Evolutionary conservation across 1,140 invertebrate genomes (phyloP), one percentile per base, ranked within the genome.

Genomic region (Calephelis nemesis): DNA sequence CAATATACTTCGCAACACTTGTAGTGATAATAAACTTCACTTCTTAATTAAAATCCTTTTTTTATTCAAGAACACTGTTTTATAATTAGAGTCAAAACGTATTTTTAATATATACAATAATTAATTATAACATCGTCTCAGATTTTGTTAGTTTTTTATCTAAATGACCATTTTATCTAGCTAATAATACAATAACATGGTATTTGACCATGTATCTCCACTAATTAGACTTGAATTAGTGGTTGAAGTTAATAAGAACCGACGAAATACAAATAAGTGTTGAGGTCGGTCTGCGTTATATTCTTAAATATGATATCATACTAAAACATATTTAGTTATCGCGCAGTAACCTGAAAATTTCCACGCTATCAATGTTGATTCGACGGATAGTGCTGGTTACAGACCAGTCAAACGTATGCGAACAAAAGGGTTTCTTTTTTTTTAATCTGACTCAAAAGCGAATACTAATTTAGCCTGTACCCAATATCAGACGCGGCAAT

Each of bases 111-210:
- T 60, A 60, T 60, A 60, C 58, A 60, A 42, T 40, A 60, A n/a
- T 60, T 60, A 60, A 60, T 60, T 60, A 60, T 60, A 60, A 60
- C 42, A 60, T 60, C 58, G 39, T 60, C 58, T 60, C 58, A 60
- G 39, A 60, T 60, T 60, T 60, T n/a, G 58, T 60, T 60, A 60
- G 58, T 60, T 60, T 60, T 60, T 60, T 60, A 60, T 60, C 58
- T 60, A 60, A 60, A 60, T 40, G 58, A 60, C 30, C n/a, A 12
- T 40, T n/a, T 60, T 60, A 60, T 60, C 58, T 60, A 60, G 58
- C 58, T 60, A 60, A 60, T 42, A 60, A 60, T 40, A 42, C 58
- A 42, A 60, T 60, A 60, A 60, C 58, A 60, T 60, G 58, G 58
- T 60, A 40, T 60, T n/a, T 60, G 58, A 60, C 58, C 58, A 60